phyloP scores from a whole-genome alignment of 2,888 invertebrate genomes.

The Campopleginae sp. region DNA sequence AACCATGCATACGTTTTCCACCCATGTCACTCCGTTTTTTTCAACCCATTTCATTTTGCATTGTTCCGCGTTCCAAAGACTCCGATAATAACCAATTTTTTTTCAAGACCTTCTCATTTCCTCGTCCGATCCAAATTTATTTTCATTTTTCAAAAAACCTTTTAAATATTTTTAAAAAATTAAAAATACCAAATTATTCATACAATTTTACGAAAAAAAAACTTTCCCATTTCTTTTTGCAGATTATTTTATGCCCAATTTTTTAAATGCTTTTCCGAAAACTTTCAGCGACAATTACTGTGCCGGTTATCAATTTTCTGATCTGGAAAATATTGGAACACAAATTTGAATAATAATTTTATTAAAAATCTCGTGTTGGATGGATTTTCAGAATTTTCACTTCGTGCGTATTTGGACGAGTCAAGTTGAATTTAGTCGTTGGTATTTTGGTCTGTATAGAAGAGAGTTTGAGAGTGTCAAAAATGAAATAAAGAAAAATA shows the following conservation, averaged over 20 bases:
- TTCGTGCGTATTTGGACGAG: no score
- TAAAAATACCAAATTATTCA: not conserved
- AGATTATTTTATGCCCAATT: not conserved
- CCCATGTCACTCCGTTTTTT: not conserved
- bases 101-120: not conserved
- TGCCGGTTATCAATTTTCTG: not conserved
- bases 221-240: not conserved
- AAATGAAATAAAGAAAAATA: no score
- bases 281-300: no score
- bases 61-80: constrained; percentile 2
- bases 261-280: not conserved
- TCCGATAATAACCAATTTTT: not conserved
- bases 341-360: no score
- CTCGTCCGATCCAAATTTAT: not conserved
- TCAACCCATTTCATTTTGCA: not conserved
- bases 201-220: not conserved
- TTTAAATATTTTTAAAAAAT: not conserved
- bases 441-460: not conserved
- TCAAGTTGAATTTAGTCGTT: no score
- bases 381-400: no score
- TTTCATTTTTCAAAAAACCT: not conserved
- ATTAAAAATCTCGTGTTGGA: no score
- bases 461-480: not conserved
- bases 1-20: not conserved
- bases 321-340: not conserved